These are phyloP conservation scores for Teleogryllus oceanicus DNA, from an alignment of 2,888 invertebrate genomes.

Conservation along the genomic window DNA sequence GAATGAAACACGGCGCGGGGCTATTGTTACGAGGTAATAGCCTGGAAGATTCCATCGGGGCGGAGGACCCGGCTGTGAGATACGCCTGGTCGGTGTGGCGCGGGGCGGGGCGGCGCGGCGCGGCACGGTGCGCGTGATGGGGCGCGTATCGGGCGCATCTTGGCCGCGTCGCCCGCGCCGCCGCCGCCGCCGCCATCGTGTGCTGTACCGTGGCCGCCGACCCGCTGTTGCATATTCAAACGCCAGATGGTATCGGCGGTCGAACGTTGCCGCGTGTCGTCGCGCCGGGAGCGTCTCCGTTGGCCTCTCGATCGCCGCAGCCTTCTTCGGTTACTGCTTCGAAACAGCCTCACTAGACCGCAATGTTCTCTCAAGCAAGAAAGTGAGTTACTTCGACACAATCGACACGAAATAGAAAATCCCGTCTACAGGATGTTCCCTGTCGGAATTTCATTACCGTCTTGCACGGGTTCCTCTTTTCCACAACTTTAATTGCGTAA, in stretches of 20 bases:
- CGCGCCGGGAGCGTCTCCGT: background rate
- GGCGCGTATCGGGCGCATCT: constrained; percentile 1
- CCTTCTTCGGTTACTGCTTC: background rate
- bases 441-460: background rate
- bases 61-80: background rate
- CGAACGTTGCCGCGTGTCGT: background rate
- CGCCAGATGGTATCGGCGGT: background rate
- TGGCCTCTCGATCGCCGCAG: background rate
- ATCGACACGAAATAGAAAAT: background rate
- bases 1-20: constrained; percentile 18
- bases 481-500: background rate
- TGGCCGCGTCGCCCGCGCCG: background rate
- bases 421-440: background rate
- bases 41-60: constrained; percentile 1
- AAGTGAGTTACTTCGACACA: constrained; percentile 5
- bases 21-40: constrained; percentile 18
- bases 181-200: background rate
- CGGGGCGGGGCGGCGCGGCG: background rate
- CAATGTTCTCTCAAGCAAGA: background rate
- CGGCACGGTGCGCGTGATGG: background rate
- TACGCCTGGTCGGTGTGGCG: background rate
- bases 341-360: background rate
- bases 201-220: constrained; percentile 4
- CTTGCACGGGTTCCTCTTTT: background rate
- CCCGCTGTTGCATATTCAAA: constrained; percentile 7